These are phyloP conservation scores for Macquaria ambigua DNA, from an alignment of 2,113 vertebrate species.

Conservation along the genomic window DNA sequence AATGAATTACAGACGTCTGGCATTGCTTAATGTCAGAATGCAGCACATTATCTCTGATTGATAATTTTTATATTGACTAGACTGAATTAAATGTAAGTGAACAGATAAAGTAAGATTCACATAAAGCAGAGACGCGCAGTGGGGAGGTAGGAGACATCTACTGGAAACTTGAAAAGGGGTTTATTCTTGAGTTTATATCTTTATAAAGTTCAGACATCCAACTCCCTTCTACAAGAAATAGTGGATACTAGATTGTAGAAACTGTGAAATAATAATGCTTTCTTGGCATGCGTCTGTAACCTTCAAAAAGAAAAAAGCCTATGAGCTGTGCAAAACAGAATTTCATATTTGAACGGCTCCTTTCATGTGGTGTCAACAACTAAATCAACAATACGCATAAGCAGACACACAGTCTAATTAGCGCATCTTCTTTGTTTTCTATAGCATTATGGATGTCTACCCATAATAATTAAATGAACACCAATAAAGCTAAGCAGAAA, in stretches of 20 bases:
- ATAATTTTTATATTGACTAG: conserved; percentile 52
- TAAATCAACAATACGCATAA: conserved; percentile 16
- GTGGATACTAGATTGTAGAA: neutral
- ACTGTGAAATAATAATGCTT: neutral
- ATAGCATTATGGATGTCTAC: conserved; percentile 1
- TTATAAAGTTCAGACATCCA: neutral
- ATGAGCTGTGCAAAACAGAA: conserved; percentile 8
- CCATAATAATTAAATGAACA: conserved; percentile 30
- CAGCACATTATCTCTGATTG: conserved; percentile 53
- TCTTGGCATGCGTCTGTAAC: neutral
- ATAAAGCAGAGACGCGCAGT: neutral
- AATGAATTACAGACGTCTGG: conserved; percentile 66
- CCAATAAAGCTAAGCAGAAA: conserved; percentile 23
- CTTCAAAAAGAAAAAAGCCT: conserved; percentile 1
- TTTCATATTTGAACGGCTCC: neutral
- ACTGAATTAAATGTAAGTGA: conserved; percentile 24
- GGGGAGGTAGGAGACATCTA: neutral
- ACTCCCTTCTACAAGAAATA: neutral
- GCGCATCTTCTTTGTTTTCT: conserved; percentile 22
- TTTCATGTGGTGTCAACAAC: conserved; percentile 9
- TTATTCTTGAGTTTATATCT: neutral
- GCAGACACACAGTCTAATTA: conserved; percentile 25
- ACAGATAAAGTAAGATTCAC: neutral
- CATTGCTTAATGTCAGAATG: conserved; percentile 59
- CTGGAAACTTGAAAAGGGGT: neutral